Conservation (phyloP, 2,797 vertebrate species). For the Lepus oiostolus region DNA sequence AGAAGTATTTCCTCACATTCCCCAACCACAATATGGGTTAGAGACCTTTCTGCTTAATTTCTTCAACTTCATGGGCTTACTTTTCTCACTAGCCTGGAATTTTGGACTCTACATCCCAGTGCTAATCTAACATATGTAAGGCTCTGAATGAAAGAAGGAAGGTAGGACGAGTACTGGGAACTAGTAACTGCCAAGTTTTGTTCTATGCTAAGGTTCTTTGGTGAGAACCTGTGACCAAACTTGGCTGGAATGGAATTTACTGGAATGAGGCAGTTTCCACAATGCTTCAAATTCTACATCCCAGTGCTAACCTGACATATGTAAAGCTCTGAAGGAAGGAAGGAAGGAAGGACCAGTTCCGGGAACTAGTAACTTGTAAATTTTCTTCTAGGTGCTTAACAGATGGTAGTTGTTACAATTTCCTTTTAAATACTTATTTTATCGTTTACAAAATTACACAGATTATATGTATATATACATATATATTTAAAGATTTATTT, state of each 20-base stretch:
- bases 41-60: not conserved
- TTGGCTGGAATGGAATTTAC: not conserved
- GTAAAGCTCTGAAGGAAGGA: no score
- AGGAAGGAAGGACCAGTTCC: no score
- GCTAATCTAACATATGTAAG: not conserved
- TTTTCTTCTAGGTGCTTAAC: not conserved
- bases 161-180: not conserved
- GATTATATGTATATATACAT: not conserved
- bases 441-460: constrained; percentile 27
- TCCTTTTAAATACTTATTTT: constrained; percentile 1
- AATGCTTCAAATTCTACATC: not conserved
- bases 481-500: no score
- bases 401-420: not conserved
- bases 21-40: not conserved
- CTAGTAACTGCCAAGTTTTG: not conserved
- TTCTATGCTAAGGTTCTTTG: not conserved
- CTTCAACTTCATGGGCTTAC: not conserved
- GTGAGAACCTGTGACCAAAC: not conserved
- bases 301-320: no score
- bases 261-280: constrained; percentile 20
- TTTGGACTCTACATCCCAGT: not conserved
- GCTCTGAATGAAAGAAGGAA: not conserved
- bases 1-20: not conserved
- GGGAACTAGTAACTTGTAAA: no score
- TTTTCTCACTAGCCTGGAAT: not conserved